phyloP scores from a whole-genome alignment of 2,888 invertebrate species.

The Epinotia ramella region DNA sequence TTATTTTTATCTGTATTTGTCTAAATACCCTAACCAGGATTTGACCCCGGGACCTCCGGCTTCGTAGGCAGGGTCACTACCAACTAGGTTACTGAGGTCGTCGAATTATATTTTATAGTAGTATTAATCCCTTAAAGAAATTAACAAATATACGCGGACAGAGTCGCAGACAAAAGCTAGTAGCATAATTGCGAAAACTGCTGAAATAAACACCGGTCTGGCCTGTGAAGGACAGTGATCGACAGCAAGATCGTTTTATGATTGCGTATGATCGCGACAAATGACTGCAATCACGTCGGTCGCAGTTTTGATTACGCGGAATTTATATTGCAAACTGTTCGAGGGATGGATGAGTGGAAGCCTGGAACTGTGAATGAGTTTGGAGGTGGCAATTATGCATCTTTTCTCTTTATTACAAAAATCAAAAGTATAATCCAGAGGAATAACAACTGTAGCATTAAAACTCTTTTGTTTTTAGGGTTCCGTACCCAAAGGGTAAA shows the following conservation, averaged over 20 bases:
- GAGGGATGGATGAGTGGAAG: constrained; percentile 1
- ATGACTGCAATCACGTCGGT: constrained; percentile 40
- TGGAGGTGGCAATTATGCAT: background rate
- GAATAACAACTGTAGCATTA: no score
- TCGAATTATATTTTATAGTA: no score
- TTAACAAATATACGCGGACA: background rate
- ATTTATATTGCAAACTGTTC: constrained; percentile 42
- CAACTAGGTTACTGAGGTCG: no score
- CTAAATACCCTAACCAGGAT: no score
- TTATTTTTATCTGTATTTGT: no score
- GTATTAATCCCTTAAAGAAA: no score
- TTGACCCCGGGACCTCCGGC: no score
- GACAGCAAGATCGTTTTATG: constrained; percentile 34
- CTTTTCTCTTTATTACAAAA: background rate
- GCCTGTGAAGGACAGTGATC: constrained; percentile 11
- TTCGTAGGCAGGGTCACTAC: no score
- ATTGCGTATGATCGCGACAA: constrained; percentile 37
- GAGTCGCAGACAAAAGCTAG: background rate
- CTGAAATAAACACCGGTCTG: background rate
- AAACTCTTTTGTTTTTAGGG: no score
- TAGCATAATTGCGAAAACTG: background rate
- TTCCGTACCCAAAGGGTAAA: no score
- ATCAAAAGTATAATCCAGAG: no score
- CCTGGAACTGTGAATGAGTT: background rate
- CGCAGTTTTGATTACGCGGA: constrained; percentile 39